Conservation (phyloP, 2,888 invertebrate genomes). For the Scaptomyza tumidula region DNA sequence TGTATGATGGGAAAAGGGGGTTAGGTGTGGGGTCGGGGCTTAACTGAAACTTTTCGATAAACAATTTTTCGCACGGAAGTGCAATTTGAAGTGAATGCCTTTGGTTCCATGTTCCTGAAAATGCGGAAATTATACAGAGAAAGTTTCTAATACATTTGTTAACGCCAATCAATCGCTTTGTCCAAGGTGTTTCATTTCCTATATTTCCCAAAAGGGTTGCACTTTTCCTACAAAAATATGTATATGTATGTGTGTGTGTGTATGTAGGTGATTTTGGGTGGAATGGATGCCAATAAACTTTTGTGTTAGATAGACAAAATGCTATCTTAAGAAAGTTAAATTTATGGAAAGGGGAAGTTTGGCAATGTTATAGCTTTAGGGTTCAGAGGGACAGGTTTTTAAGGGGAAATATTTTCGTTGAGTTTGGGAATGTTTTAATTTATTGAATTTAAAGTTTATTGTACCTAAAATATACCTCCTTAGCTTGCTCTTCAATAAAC, state of each 20-base stretch:
- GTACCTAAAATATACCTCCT: too few relatives aligned
- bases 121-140: slow-evolving; percentile 76
- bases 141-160: slow-evolving; percentile 78
- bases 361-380: too few relatives aligned
- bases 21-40: neutral
- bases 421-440: too few relatives aligned
- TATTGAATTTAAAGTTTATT: too few relatives aligned
- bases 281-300: slow-evolving; percentile 37
- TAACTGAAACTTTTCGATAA: slow-evolving; percentile 71
- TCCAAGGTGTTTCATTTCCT: slow-evolving; percentile 32
- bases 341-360: neutral
- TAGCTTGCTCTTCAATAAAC: too few relatives aligned
- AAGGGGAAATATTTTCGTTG: too few relatives aligned
- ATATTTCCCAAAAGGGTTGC: slow-evolving; percentile 13
- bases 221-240: neutral
- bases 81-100: slow-evolving; percentile 76
- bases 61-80: slow-evolving; percentile 80
- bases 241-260: too few relatives aligned
- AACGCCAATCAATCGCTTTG: slow-evolving; percentile 69
- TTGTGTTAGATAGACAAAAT: slow-evolving; percentile 50
- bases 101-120: slow-evolving; percentile 54
- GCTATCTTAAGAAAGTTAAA: slow-evolving; percentile 11
- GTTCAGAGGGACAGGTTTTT: neutral
- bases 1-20: neutral
- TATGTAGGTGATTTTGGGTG: neutral